Evolutionary conservation across 2,888 invertebrate species (phyloP), one percentile per base, ranked within the genome.

Genomic region (Calameuta filiformis): DNA sequence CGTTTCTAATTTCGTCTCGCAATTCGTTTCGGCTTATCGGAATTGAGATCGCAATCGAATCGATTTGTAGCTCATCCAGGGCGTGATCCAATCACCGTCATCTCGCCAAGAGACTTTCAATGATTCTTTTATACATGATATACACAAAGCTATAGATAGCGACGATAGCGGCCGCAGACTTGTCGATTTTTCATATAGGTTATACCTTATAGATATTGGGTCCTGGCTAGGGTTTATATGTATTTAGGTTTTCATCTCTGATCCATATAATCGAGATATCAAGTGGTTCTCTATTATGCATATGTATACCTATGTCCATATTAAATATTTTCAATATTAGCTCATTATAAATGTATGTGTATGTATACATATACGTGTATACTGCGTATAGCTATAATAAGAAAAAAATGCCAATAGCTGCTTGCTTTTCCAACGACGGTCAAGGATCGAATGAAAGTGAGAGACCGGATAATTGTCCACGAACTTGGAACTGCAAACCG

Each of bases 401-500:
- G 37, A 23, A 23, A 23, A 23, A 23, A 56, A 56, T 6, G 23
- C 40, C 23, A 15, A 23, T 56, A 15, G 23, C 23, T 56, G 56
- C 6, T 56, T 56, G 9, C 23, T 56, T 56, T 56, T 56, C 56
- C 23, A 56, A 23, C 56, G 23, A 56, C 56, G 71, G 33, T 71
- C 71, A 34, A 71, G 31, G 71, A 71, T 31, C 71, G 12, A 71
- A 71, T 31, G 71, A 71, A 71, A 31, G 71, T 34, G 71, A 71
- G 12, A 71, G 71, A 71, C 56, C 56, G 56, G 23, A 23, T 56
- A 56, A 56, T 56, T 9, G 56, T 23, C 56, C 9, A 9, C 15
- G 71, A 31, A 31, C 33, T 71, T 34, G 71, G 71, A 71, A 71
- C n/a, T 34, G 71, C 31, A 71, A 71, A 71, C 71, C 71, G 71